Evolutionary conservation across 2,888 invertebrate genomes (phyloP).

Genomic region (Fissipunctia ypsillon): DNA sequence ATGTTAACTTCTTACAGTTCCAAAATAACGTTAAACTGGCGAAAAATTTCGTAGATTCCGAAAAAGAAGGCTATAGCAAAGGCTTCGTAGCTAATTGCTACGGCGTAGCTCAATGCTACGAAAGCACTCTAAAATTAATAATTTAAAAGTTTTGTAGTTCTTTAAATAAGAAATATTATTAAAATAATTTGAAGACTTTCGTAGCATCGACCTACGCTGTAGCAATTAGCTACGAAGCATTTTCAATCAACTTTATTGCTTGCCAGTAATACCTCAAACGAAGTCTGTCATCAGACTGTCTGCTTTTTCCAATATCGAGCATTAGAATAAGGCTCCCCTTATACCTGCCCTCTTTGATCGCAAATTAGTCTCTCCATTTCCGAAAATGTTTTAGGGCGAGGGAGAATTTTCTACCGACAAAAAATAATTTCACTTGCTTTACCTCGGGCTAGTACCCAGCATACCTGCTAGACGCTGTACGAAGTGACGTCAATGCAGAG

Average conservation of each 20-base stretch:
- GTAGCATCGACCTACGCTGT: neutral
- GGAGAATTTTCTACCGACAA: neutral
- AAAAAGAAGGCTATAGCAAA: slow-evolving; percentile 22
- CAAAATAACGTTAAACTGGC: neutral
- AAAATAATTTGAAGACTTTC: neutral
- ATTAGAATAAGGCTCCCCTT: neutral
- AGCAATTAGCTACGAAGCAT: neutral
- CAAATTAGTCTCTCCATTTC: slow-evolving; percentile 16
- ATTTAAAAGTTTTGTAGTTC: neutral
- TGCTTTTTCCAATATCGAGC: neutral
- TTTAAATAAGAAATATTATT: neutral
- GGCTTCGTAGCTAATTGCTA: slow-evolving; percentile 40
- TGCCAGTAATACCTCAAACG: slow-evolving; percentile 5
- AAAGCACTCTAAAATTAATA: neutral
- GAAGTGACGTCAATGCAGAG: neutral
- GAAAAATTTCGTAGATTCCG: neutral
- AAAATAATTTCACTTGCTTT: slow-evolving; percentile 19
- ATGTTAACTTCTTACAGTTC: neutral
- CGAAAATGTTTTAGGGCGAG: slow-evolving; percentile 4
- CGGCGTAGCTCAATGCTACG: slow-evolving; percentile 47
- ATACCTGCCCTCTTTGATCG: slow-evolving; percentile 1
- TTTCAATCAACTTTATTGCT: neutral
- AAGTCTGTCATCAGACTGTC: neutral
- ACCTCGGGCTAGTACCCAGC: neutral
- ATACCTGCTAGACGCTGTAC: neutral